These are phyloP conservation scores for Eupsilia transversa DNA, from an alignment of 2,888 invertebrate species.

Conservation along the genomic window DNA sequence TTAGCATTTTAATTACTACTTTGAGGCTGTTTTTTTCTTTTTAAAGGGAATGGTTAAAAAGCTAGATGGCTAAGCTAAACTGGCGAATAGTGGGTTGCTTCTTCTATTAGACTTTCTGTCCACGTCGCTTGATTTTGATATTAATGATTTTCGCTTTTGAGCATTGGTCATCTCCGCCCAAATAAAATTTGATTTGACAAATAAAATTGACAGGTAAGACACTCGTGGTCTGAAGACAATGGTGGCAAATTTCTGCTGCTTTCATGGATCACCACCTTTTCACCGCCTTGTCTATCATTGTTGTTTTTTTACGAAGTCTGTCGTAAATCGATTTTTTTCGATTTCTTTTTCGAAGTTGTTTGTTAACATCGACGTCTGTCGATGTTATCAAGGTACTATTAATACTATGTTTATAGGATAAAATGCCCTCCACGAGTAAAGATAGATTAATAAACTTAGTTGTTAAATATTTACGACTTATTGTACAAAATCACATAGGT, in stretches of 20 bases:
- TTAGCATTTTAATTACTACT: conserved; percentile 13
- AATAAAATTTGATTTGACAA: too few relatives aligned
- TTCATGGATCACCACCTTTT: neutral
- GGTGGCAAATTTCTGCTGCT: neutral
- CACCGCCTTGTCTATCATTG: neutral
- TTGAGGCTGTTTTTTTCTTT: neutral
- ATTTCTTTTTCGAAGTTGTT: neutral
- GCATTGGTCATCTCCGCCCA: neutral
- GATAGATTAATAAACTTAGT: conserved; percentile 37
- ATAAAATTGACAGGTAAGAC: neutral
- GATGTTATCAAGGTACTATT: neutral
- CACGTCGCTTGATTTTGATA: neutral
- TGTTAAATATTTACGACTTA: conserved; percentile 62
- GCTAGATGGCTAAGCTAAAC: neutral
- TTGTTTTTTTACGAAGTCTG: neutral
- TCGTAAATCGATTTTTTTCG: too few relatives aligned
- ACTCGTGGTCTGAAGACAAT: neutral
- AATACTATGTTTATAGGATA: neutral
- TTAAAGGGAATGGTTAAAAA: neutral
- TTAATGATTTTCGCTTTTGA: neutral
- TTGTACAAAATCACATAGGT: conserved; percentile 46
- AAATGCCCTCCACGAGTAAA: conserved; percentile 31
- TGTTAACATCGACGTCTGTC: neutral
- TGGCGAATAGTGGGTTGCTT: neutral
- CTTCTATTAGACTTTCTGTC: neutral